These are phyloP conservation scores for Atta texana DNA, from an alignment of 1,140 invertebrate species.

Conservation along the genomic window DNA sequence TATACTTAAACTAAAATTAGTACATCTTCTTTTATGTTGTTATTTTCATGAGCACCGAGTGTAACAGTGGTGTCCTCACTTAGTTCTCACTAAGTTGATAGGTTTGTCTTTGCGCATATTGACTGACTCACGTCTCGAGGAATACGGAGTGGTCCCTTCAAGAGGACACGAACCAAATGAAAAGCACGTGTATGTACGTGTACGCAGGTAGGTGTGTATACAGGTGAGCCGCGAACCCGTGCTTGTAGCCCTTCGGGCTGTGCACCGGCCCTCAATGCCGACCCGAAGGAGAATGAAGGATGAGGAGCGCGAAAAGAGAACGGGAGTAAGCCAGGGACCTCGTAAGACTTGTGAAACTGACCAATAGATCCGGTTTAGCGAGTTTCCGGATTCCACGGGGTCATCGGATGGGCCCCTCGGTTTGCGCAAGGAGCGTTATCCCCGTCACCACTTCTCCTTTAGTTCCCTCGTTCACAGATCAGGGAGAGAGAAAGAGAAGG, in stretches of 20 bases:
- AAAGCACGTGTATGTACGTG: conserved; percentile 39
- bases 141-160: background rate
- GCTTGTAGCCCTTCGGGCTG: conserved; percentile 57
- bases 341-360: conserved; percentile 84
- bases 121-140: conserved; percentile 50
- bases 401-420: conserved; percentile 75
- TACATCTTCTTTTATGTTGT: background rate
- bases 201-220: conserved; percentile 62
- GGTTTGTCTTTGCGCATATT: conserved; percentile 39
- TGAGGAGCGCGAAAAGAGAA: conserved; percentile 46
- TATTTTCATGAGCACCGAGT: background rate
- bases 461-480: conserved; percentile 28
- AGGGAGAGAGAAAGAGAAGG: background rate
- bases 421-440: conserved; percentile 63
- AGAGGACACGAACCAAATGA: conserved; percentile 2
- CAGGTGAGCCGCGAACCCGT: conserved; percentile 65
- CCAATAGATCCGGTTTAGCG: conserved; percentile 87
- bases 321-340: conserved; percentile 43
- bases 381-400: conserved; percentile 86
- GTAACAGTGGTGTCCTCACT: conserved; percentile 74
- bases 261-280: conserved; percentile 67
- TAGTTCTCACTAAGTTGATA: conserved; percentile 83
- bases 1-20: background rate
- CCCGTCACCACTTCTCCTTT: conserved; percentile 60
- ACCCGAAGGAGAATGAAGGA: conserved; percentile 65